Evolutionary conservation across 2,113 vertebrate species (phyloP).

Genomic region (Thermophis baileyi): DNA sequence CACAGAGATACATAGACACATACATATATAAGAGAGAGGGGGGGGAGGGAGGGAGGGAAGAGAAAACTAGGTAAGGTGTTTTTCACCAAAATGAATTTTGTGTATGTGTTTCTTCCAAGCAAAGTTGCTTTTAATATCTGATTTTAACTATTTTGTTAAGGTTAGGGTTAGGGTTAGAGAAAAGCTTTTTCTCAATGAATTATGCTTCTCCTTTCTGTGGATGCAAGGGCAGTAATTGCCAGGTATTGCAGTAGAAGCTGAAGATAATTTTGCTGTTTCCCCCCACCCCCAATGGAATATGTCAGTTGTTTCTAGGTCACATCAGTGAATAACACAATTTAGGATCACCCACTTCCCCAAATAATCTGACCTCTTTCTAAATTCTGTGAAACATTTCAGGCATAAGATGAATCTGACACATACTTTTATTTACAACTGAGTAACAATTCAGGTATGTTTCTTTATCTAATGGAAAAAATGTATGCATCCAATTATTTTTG

Average conservation of each 20-base stretch:
- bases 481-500: not conserved
- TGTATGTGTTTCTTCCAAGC: not conserved
- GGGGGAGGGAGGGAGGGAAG: fast-evolving
- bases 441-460: not conserved
- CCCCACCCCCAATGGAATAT: not conserved
- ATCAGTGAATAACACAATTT: not conserved
- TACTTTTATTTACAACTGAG: slow-evolving; percentile 27
- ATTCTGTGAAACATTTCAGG: not conserved
- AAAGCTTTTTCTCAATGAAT: not conserved
- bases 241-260: not conserved
- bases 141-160: not conserved
- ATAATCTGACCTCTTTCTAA: not conserved
- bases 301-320: not conserved
- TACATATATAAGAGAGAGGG: not conserved
- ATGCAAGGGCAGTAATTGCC: not conserved
- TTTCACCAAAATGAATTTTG: not conserved
- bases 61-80: not conserved
- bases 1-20: not conserved
- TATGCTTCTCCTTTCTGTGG: not conserved
- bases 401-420: not conserved
- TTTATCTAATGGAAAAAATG: not conserved
- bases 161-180: too few species aligned
- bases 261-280: not conserved
- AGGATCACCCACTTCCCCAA: not conserved
- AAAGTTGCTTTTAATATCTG: not conserved